phyloP scores from a whole-genome alignment of 2,797 vertebrate genomes.

The Steatocranus sp. region DNA sequence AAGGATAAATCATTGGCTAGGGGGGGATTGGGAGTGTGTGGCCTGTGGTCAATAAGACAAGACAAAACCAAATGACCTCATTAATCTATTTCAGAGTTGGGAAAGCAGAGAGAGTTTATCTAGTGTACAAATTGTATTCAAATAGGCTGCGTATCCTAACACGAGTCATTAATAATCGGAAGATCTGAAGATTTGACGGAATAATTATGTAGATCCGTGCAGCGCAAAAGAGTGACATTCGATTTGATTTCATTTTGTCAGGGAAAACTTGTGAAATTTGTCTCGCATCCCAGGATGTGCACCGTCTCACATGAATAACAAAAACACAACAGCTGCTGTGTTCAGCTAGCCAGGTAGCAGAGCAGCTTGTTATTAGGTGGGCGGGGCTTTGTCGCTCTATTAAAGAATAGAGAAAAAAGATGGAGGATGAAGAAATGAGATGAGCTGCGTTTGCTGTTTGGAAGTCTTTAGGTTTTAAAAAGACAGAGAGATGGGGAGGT shows the following conservation, averaged over 20 bases:
- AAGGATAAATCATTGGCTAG: slow-evolving; percentile 44
- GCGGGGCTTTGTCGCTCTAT: not conserved
- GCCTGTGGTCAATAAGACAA: slow-evolving; percentile 55
- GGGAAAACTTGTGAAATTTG: not conserved
- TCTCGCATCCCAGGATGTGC: not conserved
- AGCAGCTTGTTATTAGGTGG: not conserved
- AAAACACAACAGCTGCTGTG: not conserved
- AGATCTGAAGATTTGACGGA: not conserved
- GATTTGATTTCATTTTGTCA: not conserved
- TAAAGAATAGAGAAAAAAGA: not conserved
- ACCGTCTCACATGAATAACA: not conserved
- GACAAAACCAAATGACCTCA: slow-evolving; percentile 52
- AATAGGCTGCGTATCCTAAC: not conserved
- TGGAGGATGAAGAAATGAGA: not conserved
- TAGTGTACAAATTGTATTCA: slow-evolving; percentile 14
- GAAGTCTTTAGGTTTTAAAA: not conserved
- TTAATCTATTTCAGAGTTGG: slow-evolving; percentile 43
- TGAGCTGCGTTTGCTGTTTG: not conserved
- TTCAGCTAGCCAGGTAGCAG: not conserved
- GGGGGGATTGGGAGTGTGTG: slow-evolving; percentile 18
- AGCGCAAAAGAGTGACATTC: not conserved
- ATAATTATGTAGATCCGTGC: not conserved
- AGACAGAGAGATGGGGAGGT: not conserved
- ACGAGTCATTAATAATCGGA: slow-evolving; percentile 10
- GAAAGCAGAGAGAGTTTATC: slow-evolving; percentile 14